Base-by-base conservation (phyloP, 30 jellyfish, hydroid and myxozoan genomes). In the Clytia hemisphaerica region DNA sequence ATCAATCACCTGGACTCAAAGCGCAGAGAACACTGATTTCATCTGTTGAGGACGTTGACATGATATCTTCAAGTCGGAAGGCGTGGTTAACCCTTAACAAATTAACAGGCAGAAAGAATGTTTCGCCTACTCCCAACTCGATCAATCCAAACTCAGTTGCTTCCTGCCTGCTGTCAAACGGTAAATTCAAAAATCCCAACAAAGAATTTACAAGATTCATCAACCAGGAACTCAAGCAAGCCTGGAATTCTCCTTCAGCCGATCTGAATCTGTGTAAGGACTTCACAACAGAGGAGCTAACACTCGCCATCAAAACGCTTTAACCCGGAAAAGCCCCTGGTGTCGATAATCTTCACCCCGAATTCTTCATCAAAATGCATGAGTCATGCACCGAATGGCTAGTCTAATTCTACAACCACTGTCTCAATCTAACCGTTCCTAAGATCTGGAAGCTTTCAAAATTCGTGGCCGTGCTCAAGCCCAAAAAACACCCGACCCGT, bases 141-240 rank as follows among this genome's bases (percentile, higher is more conserved):
- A 59, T 59, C 7, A 59, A 64, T 22, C 73, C 73, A 14, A 59
- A 59, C 29, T 63, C 73, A 59, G 73, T 59, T 59, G 65, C 65
- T 6, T 50, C 73, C 14, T 22, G 64, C 66, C 24, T 50, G 27
- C 65, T 50, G 10, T 9, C 10, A 15, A 50, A 50, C 27, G 65
- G 65, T 10, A 50, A 21, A 28, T 50, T 50, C 27, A 50, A 50
- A 50, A n/a, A n/a, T 9, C 65, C 65, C 10, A 21, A 50, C 27
- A 50, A 21, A 50, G 28, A 14, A 21, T 50, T 50, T 28, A 50
- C 65, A 7, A 50, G 65, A 28, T 15, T 9, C 10, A 28, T 50
- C 14, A 50, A 50, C 22, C 27, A n/a, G n/a, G n/a, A n/a, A n/a
- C n/a, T n/a, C n/a, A 7, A 21, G 22, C 14, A 50, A 16, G 53